Percentiles rank a stretch among this genome's conserved stretches.
phyloP scores from a whole-genome alignment of 2,888 invertebrate genomes.

The Nemurella pictetii region DNA sequence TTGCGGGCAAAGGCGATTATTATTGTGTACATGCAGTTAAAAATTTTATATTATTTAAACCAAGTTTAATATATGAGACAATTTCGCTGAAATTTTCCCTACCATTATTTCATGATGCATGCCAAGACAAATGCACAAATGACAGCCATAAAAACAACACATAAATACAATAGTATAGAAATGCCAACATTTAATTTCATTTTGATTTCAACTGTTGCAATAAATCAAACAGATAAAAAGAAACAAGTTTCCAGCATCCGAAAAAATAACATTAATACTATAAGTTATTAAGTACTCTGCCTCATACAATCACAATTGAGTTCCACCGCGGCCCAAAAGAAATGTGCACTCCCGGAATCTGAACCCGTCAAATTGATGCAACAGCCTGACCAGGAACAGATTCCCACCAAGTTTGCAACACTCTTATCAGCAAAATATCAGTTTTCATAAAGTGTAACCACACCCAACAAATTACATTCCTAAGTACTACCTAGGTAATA shows the following conservation, averaged over 20 bases:
- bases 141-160: too few relatives aligned
- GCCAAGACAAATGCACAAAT: too few relatives aligned
- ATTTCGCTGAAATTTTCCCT: too few relatives aligned
- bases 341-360: not conserved
- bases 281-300: not conserved
- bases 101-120: too few relatives aligned
- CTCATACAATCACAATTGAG: slow-evolving; percentile 4
- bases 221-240: not conserved
- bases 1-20: too few relatives aligned
- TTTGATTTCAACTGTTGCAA: too few relatives aligned
- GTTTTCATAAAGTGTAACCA: not conserved
- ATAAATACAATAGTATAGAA: too few relatives aligned
- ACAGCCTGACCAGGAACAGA: not conserved
- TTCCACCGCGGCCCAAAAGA: not conserved
- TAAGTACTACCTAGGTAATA: not conserved
- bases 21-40: too few relatives aligned
- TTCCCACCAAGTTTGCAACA: not conserved
- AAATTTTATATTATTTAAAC: too few relatives aligned
- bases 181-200: too few relatives aligned
- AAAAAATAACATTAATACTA: not conserved
- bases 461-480: not conserved
- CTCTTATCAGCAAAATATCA: not conserved
- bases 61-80: too few relatives aligned
- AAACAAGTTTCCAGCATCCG: not conserved
- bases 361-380: not conserved